Base-by-base conservation (phyloP, 92 coral and sea anemone genomes). In the Pocillopora meandrina region DNA sequence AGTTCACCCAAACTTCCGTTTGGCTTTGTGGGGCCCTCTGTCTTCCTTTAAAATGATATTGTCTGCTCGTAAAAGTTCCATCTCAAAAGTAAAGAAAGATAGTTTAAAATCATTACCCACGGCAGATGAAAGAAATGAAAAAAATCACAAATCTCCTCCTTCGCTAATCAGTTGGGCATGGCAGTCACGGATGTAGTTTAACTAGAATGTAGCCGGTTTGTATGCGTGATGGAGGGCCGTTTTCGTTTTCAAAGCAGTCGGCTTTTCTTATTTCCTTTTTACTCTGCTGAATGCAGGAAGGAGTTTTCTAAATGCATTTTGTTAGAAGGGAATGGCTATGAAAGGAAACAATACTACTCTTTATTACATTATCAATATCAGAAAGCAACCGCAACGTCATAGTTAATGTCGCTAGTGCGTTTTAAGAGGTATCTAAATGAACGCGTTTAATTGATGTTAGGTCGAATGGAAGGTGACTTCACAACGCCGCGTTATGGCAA, bases 401-500 rank as follows among this genome's bases (percentile, higher is more conserved):
- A 34, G 86, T 59, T 61, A 47, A 42, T 42, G 56, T 56, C 65
- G 52, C 26, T 49, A 31, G 59, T 74, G 74, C 57, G 16, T n/a
- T 64, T 52, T 47, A 15, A 20, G 62, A 35, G 61, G 56, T 71
- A 35, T 33, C 42, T 59, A 19, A 74, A 74, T 83, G 74, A 83
- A 20, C 13, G 42, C 4, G 77, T 73, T 36, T 64, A 83, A 73
- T 67, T 83, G 72, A 65, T 74, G 63, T 74, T 81, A 55, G 70
- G 66, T 61, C 36, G 58, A 82, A 15, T 42, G 71, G 61, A 47
- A 61, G 33, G 69, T 63, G 72, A 74, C 80, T 65, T 74, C 61
- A 74, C 62, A 55, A 52, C 80, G 35, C 86, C 86, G 86, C 80
- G 78, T 65, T 62, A 64, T 14, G 65, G 33, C 68, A 83, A 83